Percentiles rank a stretch among this genome's conserved stretches.
These are phyloP conservation scores for Drosophila mercatorum DNA, from an alignment of 2,888 invertebrate genomes.

Conservation along the genomic window DNA sequence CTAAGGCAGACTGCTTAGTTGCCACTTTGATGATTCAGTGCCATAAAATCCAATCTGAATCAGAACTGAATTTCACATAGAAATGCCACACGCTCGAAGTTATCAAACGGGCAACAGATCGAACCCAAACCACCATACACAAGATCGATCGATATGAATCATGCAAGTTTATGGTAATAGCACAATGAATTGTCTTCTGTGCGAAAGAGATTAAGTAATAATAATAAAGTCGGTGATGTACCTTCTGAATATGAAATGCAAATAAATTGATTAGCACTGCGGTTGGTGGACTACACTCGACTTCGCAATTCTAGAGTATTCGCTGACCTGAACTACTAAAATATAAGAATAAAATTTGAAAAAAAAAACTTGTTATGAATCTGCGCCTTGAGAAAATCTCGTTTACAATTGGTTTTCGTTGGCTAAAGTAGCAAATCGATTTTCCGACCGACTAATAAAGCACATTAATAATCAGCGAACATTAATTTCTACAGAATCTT, in stretches of 20 bases:
- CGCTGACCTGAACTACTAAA: neutral
- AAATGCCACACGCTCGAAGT: neutral
- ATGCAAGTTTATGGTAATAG: conserved; percentile 6
- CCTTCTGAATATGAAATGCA: neutral
- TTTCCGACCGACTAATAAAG: neutral
- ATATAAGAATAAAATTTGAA: neutral
- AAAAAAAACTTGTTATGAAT: neutral
- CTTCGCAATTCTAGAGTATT: neutral
- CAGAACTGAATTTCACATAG: conserved; percentile 12
- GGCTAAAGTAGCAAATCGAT: neutral
- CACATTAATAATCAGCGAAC: neutral
- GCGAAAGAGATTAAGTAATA: neutral
- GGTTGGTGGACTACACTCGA: neutral
- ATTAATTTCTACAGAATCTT: conserved; percentile 11
- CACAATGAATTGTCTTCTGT: conserved; percentile 4
- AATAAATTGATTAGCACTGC: conserved; percentile 20
- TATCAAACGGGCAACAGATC: neutral
- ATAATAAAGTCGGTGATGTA: conserved; percentile 2
- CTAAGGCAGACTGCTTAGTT: conserved; percentile 13
- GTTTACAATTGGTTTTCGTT: neutral
- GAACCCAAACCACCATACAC: neutral
- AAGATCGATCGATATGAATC: conserved; percentile 23
- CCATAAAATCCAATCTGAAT: conserved; percentile 20
- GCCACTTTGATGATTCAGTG: conserved; percentile 38
- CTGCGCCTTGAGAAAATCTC: neutral